Base-by-base conservation (phyloP, 2,888 invertebrate species). In the Capitulum mitella region DNA sequence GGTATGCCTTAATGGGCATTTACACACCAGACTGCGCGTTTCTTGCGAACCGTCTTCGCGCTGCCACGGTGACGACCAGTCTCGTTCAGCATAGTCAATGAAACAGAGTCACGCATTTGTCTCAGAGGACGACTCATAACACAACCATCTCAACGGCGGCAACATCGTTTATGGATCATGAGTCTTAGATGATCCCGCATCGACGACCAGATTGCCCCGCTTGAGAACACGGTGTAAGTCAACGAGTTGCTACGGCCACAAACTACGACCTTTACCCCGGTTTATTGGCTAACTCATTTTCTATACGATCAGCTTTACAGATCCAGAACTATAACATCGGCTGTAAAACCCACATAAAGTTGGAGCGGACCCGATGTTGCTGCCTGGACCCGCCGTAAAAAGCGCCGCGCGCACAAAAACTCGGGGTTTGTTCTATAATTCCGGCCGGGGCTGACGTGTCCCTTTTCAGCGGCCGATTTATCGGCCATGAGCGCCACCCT, bases 241-340 rank as follows among this genome's bases (percentile, higher is more conserved):
- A 43, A 43, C 43, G 5, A 43, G 43, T 22, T 51, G 51, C 19
- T 51, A 14, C 51, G n/a, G n/a, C 12, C 58, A 58, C 58, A 58
- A 58, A 58, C n/a, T 58, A 43, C 6, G n/a, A n/a, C n/a, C n/a
- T n/a, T 29, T 58, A 64, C 34, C 34, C 19, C 64, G 34, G 32
- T 64, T 64, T 64, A 64, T 64, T 34, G 34, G 64, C 64, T 64
- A 34, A 34, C 64, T 64, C 64, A 64, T 64, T 64, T 34, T 64
- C 34, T 32, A 64, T 64, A 64, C 64, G 64, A 64, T 64, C 64
- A 16, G 64, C 29, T 34, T 16, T 19, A 64, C 34, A 14, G 64
- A 64, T 34, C 34, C 14, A 19, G 32, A 64, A 19, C 32, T 34
- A 64, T 29, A 32, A 19, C 12, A 29, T 34, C 64, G 3, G 64